Evolutionary conservation across 2,113 vertebrate species (phyloP).

Genomic region (Narcine bancroftii): DNA sequence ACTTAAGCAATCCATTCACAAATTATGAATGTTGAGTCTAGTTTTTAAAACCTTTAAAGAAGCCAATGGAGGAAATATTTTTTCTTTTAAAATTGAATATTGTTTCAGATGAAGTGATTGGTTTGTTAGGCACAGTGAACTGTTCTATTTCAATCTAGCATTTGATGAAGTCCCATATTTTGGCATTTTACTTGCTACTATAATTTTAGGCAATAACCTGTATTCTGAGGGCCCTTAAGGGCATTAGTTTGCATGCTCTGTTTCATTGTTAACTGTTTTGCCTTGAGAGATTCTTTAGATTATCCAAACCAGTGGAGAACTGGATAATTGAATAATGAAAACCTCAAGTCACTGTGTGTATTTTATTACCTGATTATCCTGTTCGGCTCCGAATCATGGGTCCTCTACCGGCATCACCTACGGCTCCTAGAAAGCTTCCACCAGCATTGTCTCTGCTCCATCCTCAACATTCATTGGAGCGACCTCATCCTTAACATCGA

Average conservation of each 20-base stretch:
- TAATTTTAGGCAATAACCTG: conserved; percentile 9
- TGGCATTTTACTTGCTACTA: background rate
- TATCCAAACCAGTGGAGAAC: background rate
- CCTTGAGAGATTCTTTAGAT: background rate
- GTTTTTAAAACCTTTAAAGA: background rate
- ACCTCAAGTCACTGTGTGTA: background rate
- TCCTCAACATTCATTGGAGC: no score
- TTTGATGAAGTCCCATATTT: background rate
- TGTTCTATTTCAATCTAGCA: background rate
- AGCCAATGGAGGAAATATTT: background rate
- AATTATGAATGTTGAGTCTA: no score
- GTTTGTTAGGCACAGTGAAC: background rate
- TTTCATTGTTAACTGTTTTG: background rate
- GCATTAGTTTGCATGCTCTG: background rate
- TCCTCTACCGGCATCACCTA: no score
- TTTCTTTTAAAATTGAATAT: background rate
- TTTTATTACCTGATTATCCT: background rate
- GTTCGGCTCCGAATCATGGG: no score
- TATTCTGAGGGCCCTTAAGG: conserved; percentile 8
- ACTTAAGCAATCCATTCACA: background rate
- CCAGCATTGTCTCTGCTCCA: no score
- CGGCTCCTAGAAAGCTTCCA: no score
- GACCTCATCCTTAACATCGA: no score
- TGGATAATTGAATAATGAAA: background rate
- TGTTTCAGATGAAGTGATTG: background rate